phyloP scores from a whole-genome alignment of 2,797 vertebrate genomes.

The Rhyacichthys aspro region DNA sequence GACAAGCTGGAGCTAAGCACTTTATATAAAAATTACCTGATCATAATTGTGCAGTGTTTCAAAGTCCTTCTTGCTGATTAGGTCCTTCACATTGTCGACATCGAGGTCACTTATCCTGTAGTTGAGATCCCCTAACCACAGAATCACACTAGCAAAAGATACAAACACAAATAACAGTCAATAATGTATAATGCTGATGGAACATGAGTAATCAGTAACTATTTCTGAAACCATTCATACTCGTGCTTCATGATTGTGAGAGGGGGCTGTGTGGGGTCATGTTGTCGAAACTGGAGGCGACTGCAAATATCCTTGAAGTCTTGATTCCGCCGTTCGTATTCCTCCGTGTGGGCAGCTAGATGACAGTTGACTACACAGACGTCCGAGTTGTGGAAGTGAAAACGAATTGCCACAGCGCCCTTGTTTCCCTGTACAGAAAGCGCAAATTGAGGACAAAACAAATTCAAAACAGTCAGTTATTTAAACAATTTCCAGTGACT shows the following conservation, averaged over 20 bases:
- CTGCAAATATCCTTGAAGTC: conserved; percentile 95
- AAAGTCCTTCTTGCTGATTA: conserved; percentile 88
- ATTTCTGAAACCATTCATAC: conserved; percentile 71
- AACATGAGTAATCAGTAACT: neutral
- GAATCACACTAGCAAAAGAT: conserved; percentile 81
- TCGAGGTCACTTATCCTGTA: conserved; percentile 93
- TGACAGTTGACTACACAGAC: conserved; percentile 96
- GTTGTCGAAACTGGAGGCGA: conserved; percentile 88
- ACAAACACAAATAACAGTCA: neutral
- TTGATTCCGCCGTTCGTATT: conserved; percentile 94
- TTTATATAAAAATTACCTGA: conserved; percentile 82
- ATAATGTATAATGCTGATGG: neutral
- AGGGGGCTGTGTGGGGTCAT: conserved; percentile 78
- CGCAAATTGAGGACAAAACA: conserved; percentile 2
- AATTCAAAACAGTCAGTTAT: neutral
- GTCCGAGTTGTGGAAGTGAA: conserved; percentile 92
- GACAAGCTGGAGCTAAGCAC: neutral
- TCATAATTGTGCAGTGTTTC: conserved; percentile 85
- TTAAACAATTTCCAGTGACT: neutral
- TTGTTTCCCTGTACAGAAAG: conserved; percentile 89
- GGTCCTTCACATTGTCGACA: conserved; percentile 87
- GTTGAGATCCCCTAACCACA: conserved; percentile 98
- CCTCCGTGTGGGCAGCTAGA: conserved; percentile 91
- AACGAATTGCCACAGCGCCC: conserved; percentile 92
- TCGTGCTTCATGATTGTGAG: conserved; percentile 91